Percentiles rank a stretch among this genome's conserved stretches.
phyloP scores from a whole-genome alignment of 2,113 vertebrate genomes.

The Tachuris rubrigastra region DNA sequence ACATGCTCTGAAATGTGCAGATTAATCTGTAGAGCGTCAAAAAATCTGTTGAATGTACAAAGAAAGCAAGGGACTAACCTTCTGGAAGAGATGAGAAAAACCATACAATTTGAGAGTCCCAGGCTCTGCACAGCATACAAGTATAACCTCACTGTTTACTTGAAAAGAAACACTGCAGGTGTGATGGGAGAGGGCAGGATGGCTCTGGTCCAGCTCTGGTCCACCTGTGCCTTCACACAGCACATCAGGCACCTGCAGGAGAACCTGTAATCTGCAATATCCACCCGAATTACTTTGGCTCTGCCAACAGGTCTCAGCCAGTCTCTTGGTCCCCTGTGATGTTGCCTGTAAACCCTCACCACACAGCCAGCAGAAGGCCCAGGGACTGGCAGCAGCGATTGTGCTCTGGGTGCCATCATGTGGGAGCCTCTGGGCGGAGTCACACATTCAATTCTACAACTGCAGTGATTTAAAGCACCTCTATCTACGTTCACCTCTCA shows the following conservation, averaged over 20 bases:
- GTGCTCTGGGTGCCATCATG: neutral
- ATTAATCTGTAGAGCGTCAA: neutral
- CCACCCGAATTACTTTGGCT: neutral
- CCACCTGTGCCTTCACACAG: neutral
- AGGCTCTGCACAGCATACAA: neutral
- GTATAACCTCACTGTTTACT: neutral
- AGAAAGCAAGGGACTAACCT: neutral
- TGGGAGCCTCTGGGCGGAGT: neutral
- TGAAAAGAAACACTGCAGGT: neutral
- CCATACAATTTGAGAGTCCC: neutral
- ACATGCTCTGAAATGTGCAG: neutral
- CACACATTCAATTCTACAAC: neutral
- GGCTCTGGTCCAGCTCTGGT: neutral
- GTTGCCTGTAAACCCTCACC: accelerated
- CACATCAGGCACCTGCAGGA: neutral
- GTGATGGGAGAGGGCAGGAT: neutral
- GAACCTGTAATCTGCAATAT: neutral
- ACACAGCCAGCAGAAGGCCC: neutral
- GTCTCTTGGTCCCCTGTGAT: neutral
- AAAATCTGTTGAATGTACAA: neutral
- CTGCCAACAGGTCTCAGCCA: neutral
- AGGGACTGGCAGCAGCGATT: accelerated
- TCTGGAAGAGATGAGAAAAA: neutral
- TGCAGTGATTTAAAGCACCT: neutral
- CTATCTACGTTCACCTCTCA: neutral